Evolutionary conservation across 2,888 invertebrate species (phyloP), one percentile per base, ranked within the genome.

Genomic region (Papilio demoleus): DNA sequence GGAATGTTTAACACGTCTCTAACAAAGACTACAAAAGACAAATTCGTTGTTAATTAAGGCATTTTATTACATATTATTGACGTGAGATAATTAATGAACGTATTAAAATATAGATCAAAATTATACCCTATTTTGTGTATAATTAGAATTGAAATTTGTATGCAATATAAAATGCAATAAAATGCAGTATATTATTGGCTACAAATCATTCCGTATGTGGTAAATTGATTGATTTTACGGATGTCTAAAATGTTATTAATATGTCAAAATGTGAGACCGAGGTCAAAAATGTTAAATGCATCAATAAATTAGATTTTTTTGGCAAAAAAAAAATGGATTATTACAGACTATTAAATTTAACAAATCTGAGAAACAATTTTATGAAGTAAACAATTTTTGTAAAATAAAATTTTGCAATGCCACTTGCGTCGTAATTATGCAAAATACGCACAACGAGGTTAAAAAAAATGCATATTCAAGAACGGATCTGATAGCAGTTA

Each of bases 1-100:
- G n/a, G 22, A 22, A 53, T 67, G 5, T 6, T 58, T 56, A 63
- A 56, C 17, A 34, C 34, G n/a, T 14, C 31, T 42, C 24, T 58
- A 58, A 62, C 62, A 63, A 63, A 62, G 56, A 2, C 14, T 17
- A 58, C 42, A 62, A 65, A 36, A 34, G 60, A 65, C 40, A 38
- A 53, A 70, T 70, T 40, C 14, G 42, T 34, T 42, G 27, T 40
- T 38, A 19, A 62, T 70, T 56, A 8, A 62, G 53, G 17, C 19
- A 22, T 68, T 68, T 68, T 68, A 68, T 68, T 61, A 14, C 19
- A 22, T 68, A 65, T 68, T 68, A 68, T 68, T 61, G 60, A 60
- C 24, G 50, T 38, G 40, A 27, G 40, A 61, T 59, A 65, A 68
- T 38, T 58, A 50, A 65, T 50, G 38, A 53, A 53, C 22, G 22